A percentile compares a stretch with the other conserved stretches of the same genome.
phyloP scores from a whole-genome alignment of 2,888 invertebrate species.

The Calameuta pallipes region DNA sequence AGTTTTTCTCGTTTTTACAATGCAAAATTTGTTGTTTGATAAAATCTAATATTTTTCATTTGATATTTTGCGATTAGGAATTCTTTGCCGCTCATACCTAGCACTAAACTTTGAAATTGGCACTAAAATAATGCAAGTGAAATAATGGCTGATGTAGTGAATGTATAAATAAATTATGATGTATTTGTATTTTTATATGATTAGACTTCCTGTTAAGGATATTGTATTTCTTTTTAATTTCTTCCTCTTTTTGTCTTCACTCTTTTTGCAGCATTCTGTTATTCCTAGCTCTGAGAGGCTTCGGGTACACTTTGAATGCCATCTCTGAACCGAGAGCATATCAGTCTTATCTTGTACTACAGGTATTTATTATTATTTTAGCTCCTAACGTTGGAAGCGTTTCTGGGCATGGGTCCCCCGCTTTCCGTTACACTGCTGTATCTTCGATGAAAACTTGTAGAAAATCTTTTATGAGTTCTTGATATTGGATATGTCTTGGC shows the following conservation, averaged over 20 bases:
- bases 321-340: constrained; percentile 11
- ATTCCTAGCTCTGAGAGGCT: neutral
- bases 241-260: neutral
- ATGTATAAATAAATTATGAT: neutral
- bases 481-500: neutral
- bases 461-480: neutral
- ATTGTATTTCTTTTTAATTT: neutral
- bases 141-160: neutral
- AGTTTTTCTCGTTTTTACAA: neutral
- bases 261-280: neutral
- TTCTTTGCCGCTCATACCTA: neutral
- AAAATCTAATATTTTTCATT: neutral
- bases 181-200: neutral
- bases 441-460: neutral
- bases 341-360: constrained; percentile 52
- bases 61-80: neutral
- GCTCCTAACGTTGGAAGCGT: neutral
- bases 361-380: constrained; percentile 4
- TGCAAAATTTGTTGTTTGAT: neutral
- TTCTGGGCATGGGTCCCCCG: neutral
- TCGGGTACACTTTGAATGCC: neutral
- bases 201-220: neutral
- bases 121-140: neutral
- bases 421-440: neutral
- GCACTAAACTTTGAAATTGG: neutral